Conservation (phyloP, 2,113 vertebrate species). For the Taurulus bubalis region DNA sequence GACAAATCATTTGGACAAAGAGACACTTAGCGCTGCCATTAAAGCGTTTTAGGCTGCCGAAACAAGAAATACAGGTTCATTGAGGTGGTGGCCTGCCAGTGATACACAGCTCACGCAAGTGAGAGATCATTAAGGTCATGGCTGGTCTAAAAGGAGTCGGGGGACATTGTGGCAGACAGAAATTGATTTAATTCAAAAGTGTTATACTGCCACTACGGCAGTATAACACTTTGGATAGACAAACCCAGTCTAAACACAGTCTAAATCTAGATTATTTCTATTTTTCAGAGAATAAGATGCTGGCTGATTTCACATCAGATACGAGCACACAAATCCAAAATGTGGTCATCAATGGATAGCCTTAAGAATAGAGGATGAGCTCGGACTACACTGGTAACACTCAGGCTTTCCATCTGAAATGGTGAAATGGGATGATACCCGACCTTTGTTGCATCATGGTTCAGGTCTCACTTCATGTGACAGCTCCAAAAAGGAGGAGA, state of each 20-base stretch:
- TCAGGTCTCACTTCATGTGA: no score
- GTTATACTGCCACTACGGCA: not conserved
- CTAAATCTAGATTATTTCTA: not conserved
- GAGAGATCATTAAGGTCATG: constrained; percentile 34
- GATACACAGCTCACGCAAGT: not conserved
- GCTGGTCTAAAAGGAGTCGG: constrained; percentile 15
- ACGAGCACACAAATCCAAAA: not conserved
- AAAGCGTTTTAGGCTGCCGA: constrained; percentile 13
- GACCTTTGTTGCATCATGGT: not conserved
- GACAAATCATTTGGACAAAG: constrained; percentile 21
- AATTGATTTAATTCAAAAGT: constrained; percentile 31
- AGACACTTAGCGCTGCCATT: not conserved
- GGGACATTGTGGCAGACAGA: constrained; percentile 6
- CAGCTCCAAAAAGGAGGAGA: not conserved
- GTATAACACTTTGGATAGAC: no score
- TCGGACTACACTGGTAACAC: not conserved
- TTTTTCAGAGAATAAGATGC: not conserved
- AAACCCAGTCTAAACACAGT: not conserved
- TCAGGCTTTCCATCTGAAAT: constrained; percentile 7
- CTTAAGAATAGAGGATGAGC: constrained; percentile 15
- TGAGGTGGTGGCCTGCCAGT: not conserved
- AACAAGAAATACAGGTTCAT: not conserved
- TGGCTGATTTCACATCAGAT: not conserved
- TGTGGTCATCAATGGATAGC: not conserved
- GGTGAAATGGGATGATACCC: not conserved